A percentile compares a stretch with the other conserved stretches of the same genome.
Conservation (phyloP, 2,888 invertebrate genomes). For the Leucophenga montana region DNA sequence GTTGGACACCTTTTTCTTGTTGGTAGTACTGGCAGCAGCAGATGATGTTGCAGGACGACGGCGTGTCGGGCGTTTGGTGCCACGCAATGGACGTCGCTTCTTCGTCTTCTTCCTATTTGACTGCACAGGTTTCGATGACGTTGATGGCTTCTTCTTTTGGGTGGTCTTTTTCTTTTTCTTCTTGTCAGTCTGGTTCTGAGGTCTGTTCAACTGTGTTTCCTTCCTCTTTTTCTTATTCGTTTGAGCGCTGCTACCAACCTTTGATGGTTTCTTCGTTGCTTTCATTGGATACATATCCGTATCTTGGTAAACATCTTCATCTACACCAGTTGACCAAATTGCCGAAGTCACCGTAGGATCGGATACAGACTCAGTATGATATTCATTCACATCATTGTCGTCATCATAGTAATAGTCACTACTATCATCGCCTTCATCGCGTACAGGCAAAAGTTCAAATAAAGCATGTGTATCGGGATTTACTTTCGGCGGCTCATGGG, state of each 20-base stretch:
- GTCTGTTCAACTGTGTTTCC: conserved; percentile 27
- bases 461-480: conserved; percentile 67
- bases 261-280: conserved; percentile 32
- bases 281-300: conserved; percentile 44
- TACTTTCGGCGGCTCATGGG: conserved; percentile 62
- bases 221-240: conserved; percentile 37
- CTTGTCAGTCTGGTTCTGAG: conserved; percentile 1
- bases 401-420: conserved; percentile 28
- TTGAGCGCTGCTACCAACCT: conserved; percentile 16
- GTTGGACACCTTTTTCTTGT: not conserved
- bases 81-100: not conserved
- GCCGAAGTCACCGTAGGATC: conserved; percentile 49
- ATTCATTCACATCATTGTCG: conserved; percentile 27
- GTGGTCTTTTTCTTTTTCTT: conserved; percentile 3
- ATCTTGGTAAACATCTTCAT: conserved; percentile 31
- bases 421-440: conserved; percentile 39
- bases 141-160: not conserved
- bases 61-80: conserved; percentile 14
- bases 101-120: not conserved
- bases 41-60: conserved; percentile 3
- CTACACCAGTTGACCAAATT: conserved; percentile 57
- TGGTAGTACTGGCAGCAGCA: not conserved
- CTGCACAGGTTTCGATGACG: not conserved
- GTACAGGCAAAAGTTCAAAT: conserved; percentile 61
- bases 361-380: conserved; percentile 28